Evolutionary conservation across 2,113 vertebrate species (phyloP).

Genomic region (Ia io): DNA sequence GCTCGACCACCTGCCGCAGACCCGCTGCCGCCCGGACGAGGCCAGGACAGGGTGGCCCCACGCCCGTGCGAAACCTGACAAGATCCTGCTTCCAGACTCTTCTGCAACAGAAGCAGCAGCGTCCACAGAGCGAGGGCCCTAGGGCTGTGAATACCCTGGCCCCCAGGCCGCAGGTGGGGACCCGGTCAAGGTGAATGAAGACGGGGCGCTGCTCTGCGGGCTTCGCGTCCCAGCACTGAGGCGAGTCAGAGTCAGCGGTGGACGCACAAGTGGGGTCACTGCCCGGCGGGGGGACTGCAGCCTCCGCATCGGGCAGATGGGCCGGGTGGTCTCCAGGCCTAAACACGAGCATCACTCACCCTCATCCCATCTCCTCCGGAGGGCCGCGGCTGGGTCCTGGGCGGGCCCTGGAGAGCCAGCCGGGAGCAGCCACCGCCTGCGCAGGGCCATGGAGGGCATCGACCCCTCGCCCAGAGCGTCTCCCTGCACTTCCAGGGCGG

Average conservation of each 20-base stretch:
- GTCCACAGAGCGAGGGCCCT: background rate
- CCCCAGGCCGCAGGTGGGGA: constrained; percentile 19
- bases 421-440: background rate
- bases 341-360: background rate
- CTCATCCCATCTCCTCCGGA: constrained; percentile 26
- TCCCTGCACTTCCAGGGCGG: constrained; percentile 20
- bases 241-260: background rate
- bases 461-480: constrained; percentile 21
- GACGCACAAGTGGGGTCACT: no score
- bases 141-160: background rate
- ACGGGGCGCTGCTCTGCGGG: background rate
- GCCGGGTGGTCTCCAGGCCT: background rate
- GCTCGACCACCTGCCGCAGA: background rate
- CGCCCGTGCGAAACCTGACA: background rate
- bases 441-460: constrained; percentile 37
- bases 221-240: background rate
- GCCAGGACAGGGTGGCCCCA: background rate
- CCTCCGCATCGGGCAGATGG: background rate
- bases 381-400: background rate
- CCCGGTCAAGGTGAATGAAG: background rate
- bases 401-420: background rate
- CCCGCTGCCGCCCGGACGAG: background rate
- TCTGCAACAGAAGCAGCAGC: background rate
- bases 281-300: background rate
- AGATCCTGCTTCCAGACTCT: constrained; percentile 14